Conservation (phyloP, 2,888 invertebrate species). For the Xestia rhomboidea region DNA sequence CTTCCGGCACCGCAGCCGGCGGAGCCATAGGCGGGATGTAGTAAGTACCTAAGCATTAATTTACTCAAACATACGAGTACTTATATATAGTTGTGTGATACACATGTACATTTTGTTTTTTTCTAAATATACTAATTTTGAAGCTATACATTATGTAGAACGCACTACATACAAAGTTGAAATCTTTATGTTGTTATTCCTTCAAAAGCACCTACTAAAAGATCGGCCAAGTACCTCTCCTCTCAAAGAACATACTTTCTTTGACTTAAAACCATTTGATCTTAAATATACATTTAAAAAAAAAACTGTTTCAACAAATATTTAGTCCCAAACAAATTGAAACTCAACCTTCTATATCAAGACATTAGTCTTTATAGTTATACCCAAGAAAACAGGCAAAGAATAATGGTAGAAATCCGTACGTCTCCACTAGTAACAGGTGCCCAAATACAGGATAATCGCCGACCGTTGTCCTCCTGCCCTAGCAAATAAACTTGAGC, state of each 20-base stretch:
- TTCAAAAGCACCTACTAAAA: background rate
- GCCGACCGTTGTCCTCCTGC: constrained; percentile 14
- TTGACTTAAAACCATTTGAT: constrained; percentile 3
- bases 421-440: constrained; percentile 35
- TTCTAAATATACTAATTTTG: background rate
- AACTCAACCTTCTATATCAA: constrained; percentile 7
- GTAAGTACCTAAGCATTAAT: background rate
- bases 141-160: background rate
- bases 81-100: no score
- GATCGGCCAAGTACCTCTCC: constrained; percentile 1
- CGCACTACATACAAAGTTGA: background rate
- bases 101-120: background rate
- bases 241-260: background rate
- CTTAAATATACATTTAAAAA: no score
- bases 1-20: no score
- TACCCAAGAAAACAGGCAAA: constrained; percentile 3
- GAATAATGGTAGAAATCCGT: constrained; percentile 19
- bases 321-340: background rate
- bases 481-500: constrained; percentile 53
- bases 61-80: no score
- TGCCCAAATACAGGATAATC: constrained; percentile 37
- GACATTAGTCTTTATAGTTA: constrained; percentile 14
- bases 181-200: background rate
- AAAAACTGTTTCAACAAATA: background rate
- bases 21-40: no score